Evolutionary conservation across 2,797 vertebrate genomes (phyloP), one percentile per base, ranked within the genome.

Genomic region (Margarornis squamiger): DNA sequence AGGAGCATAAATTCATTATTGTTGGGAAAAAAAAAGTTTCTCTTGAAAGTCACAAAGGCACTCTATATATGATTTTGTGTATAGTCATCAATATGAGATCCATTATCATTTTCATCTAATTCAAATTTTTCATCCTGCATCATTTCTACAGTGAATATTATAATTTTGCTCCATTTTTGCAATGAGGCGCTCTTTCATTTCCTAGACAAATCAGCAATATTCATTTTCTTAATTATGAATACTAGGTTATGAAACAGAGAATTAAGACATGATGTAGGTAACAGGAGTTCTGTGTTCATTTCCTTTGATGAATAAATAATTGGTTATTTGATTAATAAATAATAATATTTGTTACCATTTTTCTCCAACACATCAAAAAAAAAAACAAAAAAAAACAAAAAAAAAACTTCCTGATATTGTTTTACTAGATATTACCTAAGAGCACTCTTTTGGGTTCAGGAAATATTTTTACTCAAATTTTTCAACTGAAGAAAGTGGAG

Each of bases 281-380:
- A 85, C 79, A 77, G 68, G 41, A 94, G 14, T 65, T 93, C 45
- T 80, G 41, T 41, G 32, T 93, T 91, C 29, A 74, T 77, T 86
- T 90, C 49, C 38, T 95, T 95, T 96, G 90, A 90, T 94, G 83
- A 95, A 92, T 93, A 72, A 92, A 85, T 68, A 58, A 90, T 78
- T 87, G 1, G 23, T 67, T 85, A 71, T 83, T 92, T 92, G 83
- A 89, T 85, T 74, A 91, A 93, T 91, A 89, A 95, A 86, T 92
- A 95, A 95, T 86, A 92, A 83, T 94, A 95, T 80, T 90, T 95
- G 68, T 93, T 86, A 90, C 61, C 30, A 77, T 83, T 91, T 83
- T 96, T 80, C 72, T 86, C 58, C 86, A 90, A 20, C 19, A 74
- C 10, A 63, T 71, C 4, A 87, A 81, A 43, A 58, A 32, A 6